Percentiles rank a stretch among this genome's conserved stretches.
phyloP scores from a whole-genome alignment of 2,888 invertebrate genomes.

The Tetragnatha montana region DNA sequence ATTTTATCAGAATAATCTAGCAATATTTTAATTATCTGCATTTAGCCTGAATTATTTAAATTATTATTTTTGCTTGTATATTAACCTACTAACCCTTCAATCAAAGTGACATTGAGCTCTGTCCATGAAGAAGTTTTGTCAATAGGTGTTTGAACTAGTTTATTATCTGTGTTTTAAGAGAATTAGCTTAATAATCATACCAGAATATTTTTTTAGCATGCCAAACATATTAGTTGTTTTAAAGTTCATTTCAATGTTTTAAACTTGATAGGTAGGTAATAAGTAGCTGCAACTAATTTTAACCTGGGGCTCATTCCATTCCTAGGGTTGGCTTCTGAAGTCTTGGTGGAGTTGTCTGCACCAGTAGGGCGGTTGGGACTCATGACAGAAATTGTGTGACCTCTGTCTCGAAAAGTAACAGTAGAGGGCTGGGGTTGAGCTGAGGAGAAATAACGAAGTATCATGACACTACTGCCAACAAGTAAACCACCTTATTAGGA shows the following conservation, averaged over 20 bases:
- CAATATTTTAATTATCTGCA: too few species aligned
- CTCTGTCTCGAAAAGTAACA: conserved; percentile 79
- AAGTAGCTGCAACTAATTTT: conserved; percentile 4
- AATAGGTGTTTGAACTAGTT: too few species aligned
- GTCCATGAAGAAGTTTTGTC: too few species aligned
- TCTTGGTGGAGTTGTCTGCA: conserved; percentile 7
- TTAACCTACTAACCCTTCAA: too few species aligned
- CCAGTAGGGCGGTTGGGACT: conserved; percentile 81
- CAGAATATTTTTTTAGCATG: too few species aligned
- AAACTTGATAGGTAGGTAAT: background rate
- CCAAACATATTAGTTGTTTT: too few species aligned
- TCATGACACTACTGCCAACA: background rate
- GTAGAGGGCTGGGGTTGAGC: conserved; percentile 25
- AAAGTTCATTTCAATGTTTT: background rate
- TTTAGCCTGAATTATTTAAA: too few species aligned
- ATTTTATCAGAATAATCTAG: too few species aligned
- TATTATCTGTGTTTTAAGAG: too few species aligned
- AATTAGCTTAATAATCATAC: too few species aligned
- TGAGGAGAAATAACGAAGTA: background rate
- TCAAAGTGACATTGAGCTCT: too few species aligned
- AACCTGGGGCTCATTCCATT: conserved; percentile 86
- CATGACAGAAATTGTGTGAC: conserved; percentile 92
- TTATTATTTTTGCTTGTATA: too few species aligned
- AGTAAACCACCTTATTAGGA: background rate
- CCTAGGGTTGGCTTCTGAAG: conserved; percentile 53